phyloP scores from a whole-genome alignment of 2,888 invertebrate genomes.

The Petrophora chlorosata region DNA sequence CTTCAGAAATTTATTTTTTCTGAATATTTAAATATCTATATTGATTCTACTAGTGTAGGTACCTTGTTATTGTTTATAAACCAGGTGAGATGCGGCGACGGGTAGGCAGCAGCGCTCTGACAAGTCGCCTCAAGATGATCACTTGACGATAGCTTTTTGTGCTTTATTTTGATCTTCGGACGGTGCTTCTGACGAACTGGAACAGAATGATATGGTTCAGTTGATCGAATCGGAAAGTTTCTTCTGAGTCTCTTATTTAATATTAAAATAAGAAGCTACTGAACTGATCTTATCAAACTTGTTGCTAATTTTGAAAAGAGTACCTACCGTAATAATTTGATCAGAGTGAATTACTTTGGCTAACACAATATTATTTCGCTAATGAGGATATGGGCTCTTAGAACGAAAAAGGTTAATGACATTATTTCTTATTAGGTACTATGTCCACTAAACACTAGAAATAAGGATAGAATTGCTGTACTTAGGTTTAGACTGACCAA shows the following conservation, averaged over 20 bases:
- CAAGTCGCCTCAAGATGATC: slow-evolving; percentile 89
- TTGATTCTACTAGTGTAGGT: slow-evolving; percentile 17
- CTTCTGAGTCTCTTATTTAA: neutral
- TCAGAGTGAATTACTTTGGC: too few species aligned
- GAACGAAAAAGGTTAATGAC: too few species aligned
- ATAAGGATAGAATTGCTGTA: too few species aligned
- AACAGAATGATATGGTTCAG: slow-evolving; percentile 36
- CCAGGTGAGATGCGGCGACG: slow-evolving; percentile 91
- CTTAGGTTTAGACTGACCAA: too few species aligned
- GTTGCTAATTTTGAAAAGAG: too few species aligned
- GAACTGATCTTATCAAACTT: slow-evolving; percentile 8
- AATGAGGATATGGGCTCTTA: too few species aligned
- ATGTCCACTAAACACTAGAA: too few species aligned
- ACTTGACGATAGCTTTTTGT: slow-evolving; percentile 86
- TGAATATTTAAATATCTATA: too few species aligned
- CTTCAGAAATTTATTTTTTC: too few species aligned
- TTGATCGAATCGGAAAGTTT: slow-evolving; percentile 1
- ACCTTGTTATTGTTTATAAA: slow-evolving; percentile 90
- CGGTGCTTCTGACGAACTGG: slow-evolving; percentile 87
- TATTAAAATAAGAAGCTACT: slow-evolving; percentile 4
- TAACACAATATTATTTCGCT: too few species aligned
- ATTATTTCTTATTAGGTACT: too few species aligned
- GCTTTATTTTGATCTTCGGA: slow-evolving; percentile 88
- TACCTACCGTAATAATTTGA: too few species aligned
- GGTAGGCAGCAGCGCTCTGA: slow-evolving; percentile 88